A percentile compares a stretch with the other conserved stretches of the same genome.
Evolutionary conservation across 2,888 invertebrate genomes (phyloP).

Genomic region (Amphipoea lucens): DNA sequence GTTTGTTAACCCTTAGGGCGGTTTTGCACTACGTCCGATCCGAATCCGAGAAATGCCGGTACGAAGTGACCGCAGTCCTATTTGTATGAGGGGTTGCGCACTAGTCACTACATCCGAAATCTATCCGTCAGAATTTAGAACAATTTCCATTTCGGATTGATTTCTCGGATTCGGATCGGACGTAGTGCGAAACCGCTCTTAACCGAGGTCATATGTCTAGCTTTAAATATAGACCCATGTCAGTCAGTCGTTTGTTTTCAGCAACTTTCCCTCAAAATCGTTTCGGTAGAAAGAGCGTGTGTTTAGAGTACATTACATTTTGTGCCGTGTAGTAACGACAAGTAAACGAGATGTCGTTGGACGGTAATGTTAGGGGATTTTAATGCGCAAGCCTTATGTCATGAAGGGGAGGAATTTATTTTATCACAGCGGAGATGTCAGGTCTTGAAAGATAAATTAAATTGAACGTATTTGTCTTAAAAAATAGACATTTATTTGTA

Average conservation of each 20-base stretch:
- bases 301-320: conserved; percentile 14
- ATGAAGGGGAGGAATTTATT: conserved; percentile 30
- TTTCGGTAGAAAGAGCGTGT: conserved; percentile 4
- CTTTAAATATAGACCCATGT: not conserved
- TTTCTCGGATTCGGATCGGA: no score
- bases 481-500: conserved; percentile 13
- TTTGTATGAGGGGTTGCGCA: no score
- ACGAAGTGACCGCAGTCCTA: no score
- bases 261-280: not conserved
- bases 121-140: no score
- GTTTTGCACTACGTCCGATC: no score
- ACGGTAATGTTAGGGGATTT: conserved; percentile 41
- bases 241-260: not conserved
- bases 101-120: no score
- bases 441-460: not conserved
- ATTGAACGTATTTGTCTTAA: conserved; percentile 8
- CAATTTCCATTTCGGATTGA: no score
- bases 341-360: conserved; percentile 52
- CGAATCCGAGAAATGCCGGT: no score
- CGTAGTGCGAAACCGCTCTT: not conserved
- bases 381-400: conserved; percentile 24
- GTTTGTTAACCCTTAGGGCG: conserved; percentile 20
- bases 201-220: not conserved
- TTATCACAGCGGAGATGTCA: conserved; percentile 21
- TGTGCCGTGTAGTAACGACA: conserved; percentile 30